phyloP scores from a whole-genome alignment of 2,113 vertebrate species.

The Dasyurus viverrinus region DNA sequence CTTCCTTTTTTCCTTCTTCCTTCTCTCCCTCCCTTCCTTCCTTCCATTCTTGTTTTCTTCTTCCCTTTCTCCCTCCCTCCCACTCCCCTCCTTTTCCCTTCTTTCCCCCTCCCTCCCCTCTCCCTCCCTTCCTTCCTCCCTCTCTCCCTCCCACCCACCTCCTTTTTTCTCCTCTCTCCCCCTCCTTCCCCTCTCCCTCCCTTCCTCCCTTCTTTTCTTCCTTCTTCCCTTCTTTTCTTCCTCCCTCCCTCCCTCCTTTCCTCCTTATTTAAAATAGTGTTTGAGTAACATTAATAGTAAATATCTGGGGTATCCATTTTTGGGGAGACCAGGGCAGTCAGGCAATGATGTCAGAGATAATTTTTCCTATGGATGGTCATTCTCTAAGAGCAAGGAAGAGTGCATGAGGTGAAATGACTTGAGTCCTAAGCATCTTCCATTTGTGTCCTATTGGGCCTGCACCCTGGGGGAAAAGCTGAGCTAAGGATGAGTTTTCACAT shows the following conservation, averaged over 20 bases:
- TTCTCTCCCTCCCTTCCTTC: too few species aligned
- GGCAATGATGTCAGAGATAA: constrained; percentile 62
- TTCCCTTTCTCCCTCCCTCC: too few species aligned
- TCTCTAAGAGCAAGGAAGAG: not conserved
- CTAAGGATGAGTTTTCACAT: constrained; percentile 43
- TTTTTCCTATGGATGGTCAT: constrained; percentile 46
- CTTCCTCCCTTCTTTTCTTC: too few species aligned
- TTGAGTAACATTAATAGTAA: constrained; percentile 63
- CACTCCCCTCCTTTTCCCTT: too few species aligned
- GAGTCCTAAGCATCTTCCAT: constrained; percentile 8
- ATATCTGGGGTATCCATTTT: constrained; percentile 55
- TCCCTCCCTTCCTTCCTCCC: too few species aligned
- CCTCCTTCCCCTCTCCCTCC: too few species aligned
- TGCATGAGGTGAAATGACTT: constrained; percentile 6
- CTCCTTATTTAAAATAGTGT: constrained; percentile 30
- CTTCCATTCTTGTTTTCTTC: too few species aligned
- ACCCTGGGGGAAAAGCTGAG: not conserved
- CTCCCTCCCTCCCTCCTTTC: too few species aligned
- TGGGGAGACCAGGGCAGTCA: constrained; percentile 54
- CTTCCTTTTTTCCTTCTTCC: not conserved
- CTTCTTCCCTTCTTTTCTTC: too few species aligned
- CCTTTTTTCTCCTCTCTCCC: too few species aligned
- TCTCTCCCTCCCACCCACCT: too few species aligned
- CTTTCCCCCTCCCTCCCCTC: too few species aligned
- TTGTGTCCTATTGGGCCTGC: constrained; percentile 53